Base-by-base conservation (phyloP, 2,797 vertebrate genomes). In the Hozukius guyotensis region DNA sequence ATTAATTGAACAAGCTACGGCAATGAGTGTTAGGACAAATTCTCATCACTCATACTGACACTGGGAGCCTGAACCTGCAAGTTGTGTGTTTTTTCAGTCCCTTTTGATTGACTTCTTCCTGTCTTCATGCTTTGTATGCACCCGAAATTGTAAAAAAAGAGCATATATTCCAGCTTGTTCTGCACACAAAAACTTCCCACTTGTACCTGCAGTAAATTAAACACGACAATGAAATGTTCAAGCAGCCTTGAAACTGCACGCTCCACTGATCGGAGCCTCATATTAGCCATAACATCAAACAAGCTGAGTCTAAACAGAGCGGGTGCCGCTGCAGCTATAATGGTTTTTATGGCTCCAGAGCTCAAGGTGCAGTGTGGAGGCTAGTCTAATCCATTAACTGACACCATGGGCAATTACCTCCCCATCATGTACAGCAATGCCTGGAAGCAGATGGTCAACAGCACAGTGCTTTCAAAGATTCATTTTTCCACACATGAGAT, bases 401-500 rank as follows among this genome's bases (percentile, higher is more conserved):
- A 78, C 90, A 88, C 79, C 84, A 83, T 20, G 88, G 83, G 69
- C 81, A 85, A 90, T 91, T 90, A 89, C 86, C 84, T 67, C 66
- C 76, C 75, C 86, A 85, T 85, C 82, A 76, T 68, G 78, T 75
- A 80, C 80, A 49, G 67, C 59, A 38, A 42, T n/a, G 73, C 82
- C 27, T 24, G 22, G 53, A 27, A 61, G 80, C 87, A 83, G 86
- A 86, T 75, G 90, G 77, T 36, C 49, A 56, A n/a, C 32, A 3
- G 60, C 77, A 20, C 14, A 3, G 60, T 13, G 16, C 57, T 16
- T 64, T 68, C 46, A 34, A n/a, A 75, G 69, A 78, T 73, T 82
- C 73, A 76, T 65, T 25, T 61, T 5, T 74, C 25, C 20, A 65
- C n/a, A 55, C 60, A 32, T 29, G 55, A 77, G 34, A 46, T 25